Conservation (phyloP, 2,113 vertebrate genomes). For the Apodemus speciosus region DNA sequence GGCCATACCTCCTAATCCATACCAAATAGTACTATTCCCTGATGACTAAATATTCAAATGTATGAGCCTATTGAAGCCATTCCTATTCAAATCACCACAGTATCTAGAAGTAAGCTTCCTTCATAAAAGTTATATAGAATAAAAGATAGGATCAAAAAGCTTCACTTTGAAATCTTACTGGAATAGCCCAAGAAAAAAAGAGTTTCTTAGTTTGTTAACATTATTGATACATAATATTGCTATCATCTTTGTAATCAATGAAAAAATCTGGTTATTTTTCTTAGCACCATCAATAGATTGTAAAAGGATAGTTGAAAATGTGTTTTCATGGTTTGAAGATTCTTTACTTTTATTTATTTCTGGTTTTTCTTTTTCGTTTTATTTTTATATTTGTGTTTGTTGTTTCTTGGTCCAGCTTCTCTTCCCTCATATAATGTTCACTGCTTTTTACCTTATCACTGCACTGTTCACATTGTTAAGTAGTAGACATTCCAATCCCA, state of each 20-base stretch:
- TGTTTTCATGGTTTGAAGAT: no score
- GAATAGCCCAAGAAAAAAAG: neutral
- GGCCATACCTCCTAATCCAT: neutral
- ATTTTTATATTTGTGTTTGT: no score
- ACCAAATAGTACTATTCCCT: neutral
- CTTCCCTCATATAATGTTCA: no score
- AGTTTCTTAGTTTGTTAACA: neutral
- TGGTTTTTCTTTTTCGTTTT: no score
- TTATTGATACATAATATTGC: neutral
- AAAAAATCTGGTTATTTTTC: neutral
- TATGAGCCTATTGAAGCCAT: no score
- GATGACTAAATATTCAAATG: neutral
- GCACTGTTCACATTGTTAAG: no score
- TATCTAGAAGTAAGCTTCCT: neutral
- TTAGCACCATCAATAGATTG: no score
- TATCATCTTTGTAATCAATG: neutral
- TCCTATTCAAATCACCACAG: neutral
- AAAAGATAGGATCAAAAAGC: neutral
- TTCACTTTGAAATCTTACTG: neutral
- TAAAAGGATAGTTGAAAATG: no score
- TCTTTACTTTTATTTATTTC: no score
- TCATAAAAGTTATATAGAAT: neutral
- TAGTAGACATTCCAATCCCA: no score
- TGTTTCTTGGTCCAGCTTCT: no score
- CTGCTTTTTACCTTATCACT: no score